Base-by-base conservation (phyloP, 2,797 vertebrate species). In the Rhinophrynus dorsalis region DNA sequence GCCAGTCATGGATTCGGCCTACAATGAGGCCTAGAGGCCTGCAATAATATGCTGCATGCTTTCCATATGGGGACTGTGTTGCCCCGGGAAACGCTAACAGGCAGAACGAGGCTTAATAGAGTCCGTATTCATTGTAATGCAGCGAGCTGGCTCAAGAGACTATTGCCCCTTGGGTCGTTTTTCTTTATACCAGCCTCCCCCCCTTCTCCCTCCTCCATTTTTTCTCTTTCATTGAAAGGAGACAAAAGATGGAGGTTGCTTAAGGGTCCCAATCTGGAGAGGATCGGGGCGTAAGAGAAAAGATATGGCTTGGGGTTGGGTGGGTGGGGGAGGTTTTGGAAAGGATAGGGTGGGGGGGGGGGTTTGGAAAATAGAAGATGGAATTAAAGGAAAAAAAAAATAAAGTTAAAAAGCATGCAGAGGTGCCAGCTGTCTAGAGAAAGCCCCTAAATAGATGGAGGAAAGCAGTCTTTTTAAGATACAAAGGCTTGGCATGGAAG, bases 21-120 rank as follows among this genome's bases (percentile, higher is more conserved):
- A 90, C 89, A 89, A 84, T 89, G 90, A 69, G 73, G 78, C 77
- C 84, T 42, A 5, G 86, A 83, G 86, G 87, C 90, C 94, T 87
- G 88, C 91, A 93, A 93, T 95, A 93, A 94, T 90, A 87, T 78
- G 82, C 89, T 81, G 90, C 95, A 95, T 97, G 95, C 93, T 93
- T 94, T 89, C 92, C 93, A 95, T 94, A 94, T 93, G 94, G 94
- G 94, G 93, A 92, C 93, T 93, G 86, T 80, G 96, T 98, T 97
- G 94, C 96, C 95, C 95, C 13, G 85, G 92, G 94, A 91, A 90
- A 98, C 95, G 88, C 93, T 98, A 97, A 98, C 96, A 98, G 95
- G 95, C 96, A 98, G 95, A 98, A 97, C 95, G 94, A 92, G 94
- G 94, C 95, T 98, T 98, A 97, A 98, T 98, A 97, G 96, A 98